phyloP scores from a whole-genome alignment of 2,888 invertebrate species.

The Agonopterix alstromeriana region DNA sequence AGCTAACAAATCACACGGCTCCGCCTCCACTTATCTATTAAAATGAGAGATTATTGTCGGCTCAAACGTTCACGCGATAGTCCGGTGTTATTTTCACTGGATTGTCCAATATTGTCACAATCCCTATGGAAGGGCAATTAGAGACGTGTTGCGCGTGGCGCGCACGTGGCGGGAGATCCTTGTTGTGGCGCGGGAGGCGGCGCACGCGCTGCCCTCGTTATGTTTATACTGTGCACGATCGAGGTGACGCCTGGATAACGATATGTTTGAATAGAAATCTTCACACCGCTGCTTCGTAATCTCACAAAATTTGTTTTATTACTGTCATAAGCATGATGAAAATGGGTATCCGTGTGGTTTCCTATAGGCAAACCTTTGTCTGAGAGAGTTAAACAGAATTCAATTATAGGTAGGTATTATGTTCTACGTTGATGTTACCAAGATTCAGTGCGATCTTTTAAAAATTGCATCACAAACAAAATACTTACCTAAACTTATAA shows the following conservation, averaged over 20 bases:
- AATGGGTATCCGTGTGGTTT: too few species aligned
- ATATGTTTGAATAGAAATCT: constrained; percentile 41
- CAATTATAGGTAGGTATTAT: too few species aligned
- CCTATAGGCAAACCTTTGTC: too few species aligned
- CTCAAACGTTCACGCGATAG: constrained; percentile 46
- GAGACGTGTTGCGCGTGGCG: constrained; percentile 68
- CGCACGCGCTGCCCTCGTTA: constrained; percentile 53
- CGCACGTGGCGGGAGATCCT: constrained; percentile 46
- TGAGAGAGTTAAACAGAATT: too few species aligned
- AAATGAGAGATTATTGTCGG: constrained; percentile 73
- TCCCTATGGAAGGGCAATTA: constrained; percentile 71
- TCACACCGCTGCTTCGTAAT: neutral
- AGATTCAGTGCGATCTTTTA: too few species aligned
- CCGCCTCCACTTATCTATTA: constrained; percentile 74
- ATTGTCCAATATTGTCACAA: constrained; percentile 75
- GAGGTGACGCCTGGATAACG: constrained; percentile 35
- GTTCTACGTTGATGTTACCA: too few species aligned
- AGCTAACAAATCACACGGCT: constrained; percentile 63
- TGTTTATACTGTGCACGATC: constrained; percentile 58
- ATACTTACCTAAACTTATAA: too few species aligned
- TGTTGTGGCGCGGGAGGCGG: constrained; percentile 20
- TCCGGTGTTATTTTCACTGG: constrained; percentile 72
- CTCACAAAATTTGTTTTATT: too few species aligned
- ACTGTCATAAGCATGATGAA: neutral
- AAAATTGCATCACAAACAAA: too few species aligned